A percentile compares a stretch with the other conserved stretches of the same genome.
These are phyloP conservation scores for Pelodiscus sinensis DNA, from an alignment of 2,113 vertebrate genomes.

Conservation along the genomic window DNA sequence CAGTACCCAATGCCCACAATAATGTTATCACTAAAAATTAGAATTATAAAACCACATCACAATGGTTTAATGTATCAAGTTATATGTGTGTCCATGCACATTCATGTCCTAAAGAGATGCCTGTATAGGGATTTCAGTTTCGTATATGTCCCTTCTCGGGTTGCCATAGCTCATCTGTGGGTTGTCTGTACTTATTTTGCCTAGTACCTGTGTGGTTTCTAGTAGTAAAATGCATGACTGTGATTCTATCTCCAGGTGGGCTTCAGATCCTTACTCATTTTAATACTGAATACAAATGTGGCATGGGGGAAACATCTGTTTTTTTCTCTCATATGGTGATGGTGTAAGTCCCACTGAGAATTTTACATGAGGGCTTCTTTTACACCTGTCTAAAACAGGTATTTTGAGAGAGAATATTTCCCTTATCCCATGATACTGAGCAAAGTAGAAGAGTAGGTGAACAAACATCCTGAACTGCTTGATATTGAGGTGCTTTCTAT, in stretches of 20 bases:
- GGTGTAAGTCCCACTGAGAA: neutral
- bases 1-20: neutral
- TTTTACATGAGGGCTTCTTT: neutral
- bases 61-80: neutral
- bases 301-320: conserved; percentile 21
- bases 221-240: neutral
- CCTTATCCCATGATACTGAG: neutral
- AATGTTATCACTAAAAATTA: neutral
- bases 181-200: neutral
- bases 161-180: neutral
- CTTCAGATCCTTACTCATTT: conserved; percentile 31
- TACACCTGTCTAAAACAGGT: neutral
- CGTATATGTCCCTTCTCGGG: neutral
- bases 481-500: conserved; percentile 7
- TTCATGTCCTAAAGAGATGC: neutral
- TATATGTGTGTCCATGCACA: no score
- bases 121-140: neutral
- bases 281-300: conserved; percentile 25
- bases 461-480: neutral
- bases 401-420: conserved; percentile 11
- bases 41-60: fast-evolving
- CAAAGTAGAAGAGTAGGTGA: neutral
- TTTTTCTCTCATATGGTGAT: neutral
- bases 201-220: neutral
- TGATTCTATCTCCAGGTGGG: conserved; percentile 19